Conservation (phyloP, 2,888 invertebrate species). For the Sinhomidia bicolor region DNA sequence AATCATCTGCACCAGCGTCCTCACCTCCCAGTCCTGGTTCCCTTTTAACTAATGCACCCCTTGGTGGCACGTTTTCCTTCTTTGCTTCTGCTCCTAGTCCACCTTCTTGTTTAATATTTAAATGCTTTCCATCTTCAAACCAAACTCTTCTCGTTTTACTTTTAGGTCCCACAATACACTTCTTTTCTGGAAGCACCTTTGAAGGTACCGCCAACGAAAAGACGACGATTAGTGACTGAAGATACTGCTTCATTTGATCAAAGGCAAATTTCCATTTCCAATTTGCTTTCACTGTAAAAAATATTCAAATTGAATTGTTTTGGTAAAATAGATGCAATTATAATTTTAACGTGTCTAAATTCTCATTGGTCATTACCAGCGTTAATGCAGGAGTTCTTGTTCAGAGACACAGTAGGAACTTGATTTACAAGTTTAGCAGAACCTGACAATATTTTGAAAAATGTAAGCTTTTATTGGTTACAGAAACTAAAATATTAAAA, state of each 20-base stretch:
- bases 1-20: not conserved
- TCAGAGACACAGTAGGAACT: constrained; percentile 6
- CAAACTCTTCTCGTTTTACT: not conserved
- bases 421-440: not conserved
- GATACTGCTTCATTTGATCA: constrained; percentile 49
- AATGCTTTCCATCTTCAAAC: not conserved
- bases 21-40: not conserved
- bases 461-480: no score
- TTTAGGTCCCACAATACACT: not conserved
- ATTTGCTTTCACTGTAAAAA: not conserved
- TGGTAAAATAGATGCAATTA: not conserved
- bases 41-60: not conserved
- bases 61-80: constrained; percentile 50
- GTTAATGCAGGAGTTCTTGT: constrained; percentile 1
- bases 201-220: constrained; percentile 52
- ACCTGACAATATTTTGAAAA: constrained; percentile 18
- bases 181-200: not conserved
- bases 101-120: not conserved
- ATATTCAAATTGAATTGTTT: not conserved
- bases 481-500: no score
- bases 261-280: constrained; percentile 28
- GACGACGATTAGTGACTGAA: constrained; percentile 54
- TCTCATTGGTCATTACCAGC: constrained; percentile 22
- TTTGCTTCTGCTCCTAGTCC: not conserved
- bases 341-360: not conserved